Evolutionary conservation across 2,113 vertebrate species (phyloP), one percentile per base, ranked within the genome.

Genomic region (Mixornis gularis): DNA sequence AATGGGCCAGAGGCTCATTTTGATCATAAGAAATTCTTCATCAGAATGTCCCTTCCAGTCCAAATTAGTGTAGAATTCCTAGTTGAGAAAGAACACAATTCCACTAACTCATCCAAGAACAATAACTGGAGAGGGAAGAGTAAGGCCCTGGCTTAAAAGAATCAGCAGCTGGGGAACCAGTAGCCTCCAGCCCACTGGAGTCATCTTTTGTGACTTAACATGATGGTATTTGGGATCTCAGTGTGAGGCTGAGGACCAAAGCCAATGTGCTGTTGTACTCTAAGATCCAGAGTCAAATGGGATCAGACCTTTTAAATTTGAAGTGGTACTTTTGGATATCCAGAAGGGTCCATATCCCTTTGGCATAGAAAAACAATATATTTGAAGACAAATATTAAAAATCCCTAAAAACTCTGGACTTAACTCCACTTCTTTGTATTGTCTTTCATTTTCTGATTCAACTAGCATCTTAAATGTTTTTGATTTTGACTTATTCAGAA

Each of bases 281-380:
- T 15, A 55, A 77, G 29, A 52, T 30, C 19, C 18, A 49, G 46
- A n/a, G 48, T 66, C 40, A 48, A 84, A 43, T 63, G 48, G 36
- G 25, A 91, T 74, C 56, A 51, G 65, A 66, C 7, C 56, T 86
- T 86, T 84, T 44, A 62, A 52, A 73, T 70, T 73, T 80, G 56
- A 92, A 86, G 32, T 49, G 32, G 20, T 15, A 80, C 34, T 70
- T 83, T 4, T 70, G 12, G 90, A 51, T 46, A 63, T 11, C 20
- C 27, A 60, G 34, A 91, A 81, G 18, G 27, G 38, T 48, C 27
- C 36, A 43, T 13, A 29, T 27, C 17, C 10, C 5, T 29, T 89
- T 52, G 29, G 15, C 32, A 60, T 65, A 19, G 36, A 74, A 74
- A 89, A 78, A 48, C 0, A 3, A 8, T 26, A 5, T n/a, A 62